Percentiles rank a stretch among this genome's conserved stretches.
Conservation (phyloP, 2,113 vertebrate genomes). For the Ardeotis arabs region DNA sequence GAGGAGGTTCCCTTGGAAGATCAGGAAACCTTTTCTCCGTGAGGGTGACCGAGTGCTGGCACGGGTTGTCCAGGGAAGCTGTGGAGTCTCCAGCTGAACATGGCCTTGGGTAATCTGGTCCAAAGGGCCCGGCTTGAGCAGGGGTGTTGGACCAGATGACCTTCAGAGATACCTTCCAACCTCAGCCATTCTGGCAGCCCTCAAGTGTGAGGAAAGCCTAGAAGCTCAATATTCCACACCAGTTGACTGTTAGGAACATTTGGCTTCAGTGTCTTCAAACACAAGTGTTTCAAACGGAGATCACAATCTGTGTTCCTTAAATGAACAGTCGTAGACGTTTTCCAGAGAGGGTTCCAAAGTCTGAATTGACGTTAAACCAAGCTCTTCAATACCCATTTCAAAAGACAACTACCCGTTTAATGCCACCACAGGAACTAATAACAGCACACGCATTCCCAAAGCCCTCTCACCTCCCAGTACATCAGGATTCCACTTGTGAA, state of each 20-base stretch:
- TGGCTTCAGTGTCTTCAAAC: background rate
- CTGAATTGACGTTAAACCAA: background rate
- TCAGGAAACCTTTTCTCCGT: background rate
- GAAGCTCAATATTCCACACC: background rate
- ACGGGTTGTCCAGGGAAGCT: background rate
- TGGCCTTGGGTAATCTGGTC: background rate
- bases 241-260: rapidly evolving
- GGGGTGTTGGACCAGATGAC: background rate
- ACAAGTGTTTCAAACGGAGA: background rate
- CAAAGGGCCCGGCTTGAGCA: background rate
- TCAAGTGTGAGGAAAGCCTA: background rate
- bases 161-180: background rate
- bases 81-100: background rate
- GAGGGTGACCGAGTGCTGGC: too few relatives aligned
- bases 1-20: background rate
- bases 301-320: background rate
- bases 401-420: background rate
- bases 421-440: background rate
- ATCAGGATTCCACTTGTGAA: background rate
- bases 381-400: background rate
- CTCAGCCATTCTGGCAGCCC: background rate
- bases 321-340: background rate
- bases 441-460: background rate
- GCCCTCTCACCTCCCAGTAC: background rate
- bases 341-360: background rate